Conservation (phyloP, 2,797 vertebrate species). For the Galaxias olidus region DNA sequence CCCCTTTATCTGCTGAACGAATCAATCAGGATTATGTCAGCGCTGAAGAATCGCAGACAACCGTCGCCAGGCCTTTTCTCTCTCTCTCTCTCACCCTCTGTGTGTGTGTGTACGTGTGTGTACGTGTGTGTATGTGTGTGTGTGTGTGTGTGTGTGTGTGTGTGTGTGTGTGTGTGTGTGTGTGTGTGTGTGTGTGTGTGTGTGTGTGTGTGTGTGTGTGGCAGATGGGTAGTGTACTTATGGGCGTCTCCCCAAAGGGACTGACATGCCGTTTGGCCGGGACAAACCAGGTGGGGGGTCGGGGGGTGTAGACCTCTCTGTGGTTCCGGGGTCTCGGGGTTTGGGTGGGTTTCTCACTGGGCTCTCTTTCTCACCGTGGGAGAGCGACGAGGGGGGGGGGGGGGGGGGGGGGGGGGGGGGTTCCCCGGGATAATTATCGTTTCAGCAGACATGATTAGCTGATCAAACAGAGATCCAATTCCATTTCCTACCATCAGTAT, state of each 20-base stretch:
- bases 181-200: slow-evolving; percentile 16
- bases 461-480: slow-evolving; percentile 94
- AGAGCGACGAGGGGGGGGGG: no score
- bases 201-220: slow-evolving; percentile 8
- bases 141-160: slow-evolving; percentile 28
- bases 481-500: slow-evolving; percentile 95
- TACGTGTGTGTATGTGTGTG: slow-evolving; percentile 42
- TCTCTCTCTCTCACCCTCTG: slow-evolving; percentile 12
- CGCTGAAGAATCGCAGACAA: slow-evolving; percentile 96
- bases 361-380: slow-evolving; percentile 57
- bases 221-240: slow-evolving; percentile 33
- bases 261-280: slow-evolving; percentile 79
- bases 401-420: slow-evolving; percentile 79
- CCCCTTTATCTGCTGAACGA: slow-evolving; percentile 99
- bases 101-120: slow-evolving; percentile 30
- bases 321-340: no score
- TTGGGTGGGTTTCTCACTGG: slow-evolving; percentile 43
- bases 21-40: slow-evolving; percentile 99
- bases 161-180: slow-evolving; percentile 21
- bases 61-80: slow-evolving; percentile 75
- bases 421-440: slow-evolving; percentile 88
- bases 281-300: no score
- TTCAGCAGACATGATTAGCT: slow-evolving; percentile 97
- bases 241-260: slow-evolving; percentile 74
- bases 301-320: no score